Evolutionary conservation across 2,797 vertebrate species (phyloP).

Genomic region (Ateles fusciceps): DNA sequence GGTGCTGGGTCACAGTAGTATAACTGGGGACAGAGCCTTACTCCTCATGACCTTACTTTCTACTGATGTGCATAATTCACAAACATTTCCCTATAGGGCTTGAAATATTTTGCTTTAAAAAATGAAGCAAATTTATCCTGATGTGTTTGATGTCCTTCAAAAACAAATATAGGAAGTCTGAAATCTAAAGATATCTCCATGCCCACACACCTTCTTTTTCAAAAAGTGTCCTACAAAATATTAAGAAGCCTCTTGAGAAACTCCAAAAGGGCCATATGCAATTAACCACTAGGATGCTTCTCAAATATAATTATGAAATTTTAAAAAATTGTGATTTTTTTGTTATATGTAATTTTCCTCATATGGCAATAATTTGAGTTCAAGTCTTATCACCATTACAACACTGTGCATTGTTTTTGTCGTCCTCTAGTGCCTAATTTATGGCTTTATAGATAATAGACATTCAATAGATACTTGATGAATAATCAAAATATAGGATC

Average conservation of each 20-base stretch:
- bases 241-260: neutral
- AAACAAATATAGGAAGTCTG: neutral
- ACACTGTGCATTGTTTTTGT: neutral
- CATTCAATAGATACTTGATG: neutral
- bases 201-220: neutral
- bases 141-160: neutral
- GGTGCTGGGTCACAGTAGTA: neutral
- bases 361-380: neutral
- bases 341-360: neutral
- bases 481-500: neutral
- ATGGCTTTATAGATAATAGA: neutral
- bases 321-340: neutral
- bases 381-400: neutral
- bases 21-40: neutral
- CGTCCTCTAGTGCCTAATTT: neutral
- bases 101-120: slow-evolving; percentile 26
- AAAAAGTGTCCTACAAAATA: neutral
- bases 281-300: neutral
- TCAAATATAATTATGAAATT: neutral
- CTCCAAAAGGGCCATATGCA: neutral
- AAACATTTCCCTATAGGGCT: neutral
- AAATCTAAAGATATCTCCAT: neutral
- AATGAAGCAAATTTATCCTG: neutral
- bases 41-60: neutral
- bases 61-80: neutral